Evolutionary conservation across 2,797 vertebrate genomes (phyloP).

Genomic region (Aphelocoma californica): DNA sequence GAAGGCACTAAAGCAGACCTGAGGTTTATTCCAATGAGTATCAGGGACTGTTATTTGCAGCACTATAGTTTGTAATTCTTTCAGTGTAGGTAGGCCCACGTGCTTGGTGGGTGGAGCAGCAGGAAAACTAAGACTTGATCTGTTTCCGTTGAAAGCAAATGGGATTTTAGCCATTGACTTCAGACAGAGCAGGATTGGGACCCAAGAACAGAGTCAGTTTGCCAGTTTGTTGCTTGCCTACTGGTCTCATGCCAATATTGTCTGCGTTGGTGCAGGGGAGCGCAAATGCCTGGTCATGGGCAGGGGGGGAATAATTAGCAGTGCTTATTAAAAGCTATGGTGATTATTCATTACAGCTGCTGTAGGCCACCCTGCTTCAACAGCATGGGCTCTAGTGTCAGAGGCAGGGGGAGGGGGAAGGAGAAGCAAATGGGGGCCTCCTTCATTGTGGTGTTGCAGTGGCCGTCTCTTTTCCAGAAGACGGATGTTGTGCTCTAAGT

Average conservation of each 20-base stretch:
- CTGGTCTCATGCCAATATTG: not conserved
- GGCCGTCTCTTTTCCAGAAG: constrained; percentile 68
- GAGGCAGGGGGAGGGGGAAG: not conserved
- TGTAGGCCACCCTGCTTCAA: not conserved
- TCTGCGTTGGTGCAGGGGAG: not conserved
- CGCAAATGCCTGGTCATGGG: not conserved
- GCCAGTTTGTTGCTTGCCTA: not conserved
- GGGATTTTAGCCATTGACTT: not conserved
- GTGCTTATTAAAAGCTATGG: constrained; percentile 16
- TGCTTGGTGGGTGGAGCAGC: not conserved
- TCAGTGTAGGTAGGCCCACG: not conserved
- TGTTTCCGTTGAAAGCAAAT: not conserved
- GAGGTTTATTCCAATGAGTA: not conserved
- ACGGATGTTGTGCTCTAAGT: constrained; percentile 60
- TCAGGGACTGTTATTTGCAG: not conserved
- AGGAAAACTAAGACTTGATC: not conserved
- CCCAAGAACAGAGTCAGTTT: not conserved
- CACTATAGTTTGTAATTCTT: not conserved
- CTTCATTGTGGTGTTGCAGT: constrained; percentile 52
- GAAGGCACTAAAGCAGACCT: not conserved
- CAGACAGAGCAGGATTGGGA: not conserved
- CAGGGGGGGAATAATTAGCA: not conserved
- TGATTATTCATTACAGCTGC: constrained; percentile 3
- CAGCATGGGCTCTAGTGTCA: not conserved
- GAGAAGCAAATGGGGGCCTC: not conserved